Evolutionary conservation across 2,888 invertebrate species (phyloP).

Genomic region (Mythimna loreyi): DNA sequence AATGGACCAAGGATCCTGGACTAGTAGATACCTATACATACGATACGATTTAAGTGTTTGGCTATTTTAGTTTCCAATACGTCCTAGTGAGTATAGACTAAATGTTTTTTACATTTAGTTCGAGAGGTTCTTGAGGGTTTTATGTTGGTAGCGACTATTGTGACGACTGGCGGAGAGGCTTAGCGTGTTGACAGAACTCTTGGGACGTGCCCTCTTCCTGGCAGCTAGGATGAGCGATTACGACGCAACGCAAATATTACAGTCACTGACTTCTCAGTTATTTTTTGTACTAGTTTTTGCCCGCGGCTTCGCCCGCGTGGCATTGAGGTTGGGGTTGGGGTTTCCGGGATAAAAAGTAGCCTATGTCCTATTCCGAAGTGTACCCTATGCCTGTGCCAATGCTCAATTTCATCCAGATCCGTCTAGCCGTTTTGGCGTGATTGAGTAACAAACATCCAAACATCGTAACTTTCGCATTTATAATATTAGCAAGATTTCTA

Average conservation of each 20-base stretch:
- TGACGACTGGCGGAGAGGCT: conserved; percentile 67
- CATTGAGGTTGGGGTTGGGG: too few species aligned
- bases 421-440: too few species aligned
- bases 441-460: too few species aligned
- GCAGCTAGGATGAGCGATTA: conserved; percentile 68
- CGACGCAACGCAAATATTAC: conserved; percentile 60
- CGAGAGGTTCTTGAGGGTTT: conserved; percentile 43
- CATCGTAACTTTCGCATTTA: too few species aligned
- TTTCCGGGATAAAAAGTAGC: too few species aligned
- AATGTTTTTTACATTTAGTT: conserved; percentile 53
- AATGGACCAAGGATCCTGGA: too few species aligned
- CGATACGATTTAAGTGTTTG: neutral
- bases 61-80: conserved; percentile 11
- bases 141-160: conserved; percentile 64
- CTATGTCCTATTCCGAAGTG: too few species aligned
- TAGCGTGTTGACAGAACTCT: conserved; percentile 78
- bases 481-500: too few species aligned
- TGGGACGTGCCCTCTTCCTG: conserved; percentile 72
- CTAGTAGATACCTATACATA: neutral
- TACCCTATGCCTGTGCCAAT: too few species aligned
- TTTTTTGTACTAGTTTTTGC: too few species aligned
- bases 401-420: too few species aligned
- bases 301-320: too few species aligned
- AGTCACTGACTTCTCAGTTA: conserved; percentile 48
- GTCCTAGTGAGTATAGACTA: conserved; percentile 39